Conservation (phyloP, 2,113 vertebrate species). For the Rhynchomys soricoides region DNA sequence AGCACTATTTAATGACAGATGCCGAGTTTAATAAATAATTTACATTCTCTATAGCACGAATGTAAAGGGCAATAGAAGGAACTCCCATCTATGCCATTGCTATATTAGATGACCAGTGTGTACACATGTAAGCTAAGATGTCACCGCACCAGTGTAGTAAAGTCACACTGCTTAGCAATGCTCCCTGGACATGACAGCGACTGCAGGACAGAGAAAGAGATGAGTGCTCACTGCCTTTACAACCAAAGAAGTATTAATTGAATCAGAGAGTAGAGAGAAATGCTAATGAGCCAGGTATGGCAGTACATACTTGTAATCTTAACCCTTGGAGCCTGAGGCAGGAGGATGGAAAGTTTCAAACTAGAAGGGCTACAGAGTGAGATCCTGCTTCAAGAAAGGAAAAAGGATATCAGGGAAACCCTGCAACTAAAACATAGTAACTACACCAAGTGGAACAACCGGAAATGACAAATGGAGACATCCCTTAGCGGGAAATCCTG, state of each 20-base stretch:
- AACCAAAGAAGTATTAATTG: neutral
- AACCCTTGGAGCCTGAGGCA: neutral
- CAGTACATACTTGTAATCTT: neutral
- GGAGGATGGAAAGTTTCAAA: neutral
- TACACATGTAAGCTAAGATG: neutral
- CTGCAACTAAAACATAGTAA: neutral
- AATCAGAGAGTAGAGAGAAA: neutral
- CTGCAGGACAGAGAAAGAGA: neutral
- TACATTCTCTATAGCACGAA: neutral
- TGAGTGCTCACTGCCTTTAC: neutral
- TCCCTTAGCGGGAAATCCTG: neutral
- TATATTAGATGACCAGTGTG: neutral
- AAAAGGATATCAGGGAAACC: neutral
- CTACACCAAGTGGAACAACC: neutral
- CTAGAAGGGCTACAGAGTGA: neutral
- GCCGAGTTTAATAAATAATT: neutral
- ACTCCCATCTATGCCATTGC: neutral
- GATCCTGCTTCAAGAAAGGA: neutral
- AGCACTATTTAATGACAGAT: neutral
- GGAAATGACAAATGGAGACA: neutral
- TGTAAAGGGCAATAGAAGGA: neutral
- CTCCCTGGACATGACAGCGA: neutral
- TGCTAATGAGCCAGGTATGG: neutral
- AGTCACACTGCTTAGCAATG: neutral
- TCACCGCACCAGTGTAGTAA: neutral